phyloP scores from a whole-genome alignment of 2,888 invertebrate genomes.

The Rotaria macrura region DNA sequence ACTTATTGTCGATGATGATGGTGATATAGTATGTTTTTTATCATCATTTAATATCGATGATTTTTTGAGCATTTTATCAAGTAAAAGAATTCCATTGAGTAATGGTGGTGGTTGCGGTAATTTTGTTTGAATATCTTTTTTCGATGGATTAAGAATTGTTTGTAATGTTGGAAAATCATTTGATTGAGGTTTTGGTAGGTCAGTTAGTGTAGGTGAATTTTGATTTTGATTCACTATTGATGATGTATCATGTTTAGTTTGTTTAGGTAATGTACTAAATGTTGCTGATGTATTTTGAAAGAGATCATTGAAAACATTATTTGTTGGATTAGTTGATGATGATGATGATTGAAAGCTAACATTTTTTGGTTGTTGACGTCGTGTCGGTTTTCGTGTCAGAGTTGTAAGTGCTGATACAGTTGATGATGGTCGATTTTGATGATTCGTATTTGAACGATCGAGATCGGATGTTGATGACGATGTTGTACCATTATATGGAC shows the following conservation, averaged over 20 bases:
- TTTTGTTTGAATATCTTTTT: not conserved
- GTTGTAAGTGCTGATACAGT: not conserved
- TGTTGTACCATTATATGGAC: not conserved
- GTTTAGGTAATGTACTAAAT: constrained; percentile 21
- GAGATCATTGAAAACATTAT: not conserved
- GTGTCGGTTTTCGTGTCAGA: not conserved
- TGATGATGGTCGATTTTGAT: not conserved
- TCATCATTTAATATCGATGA: not conserved
- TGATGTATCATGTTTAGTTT: not conserved
- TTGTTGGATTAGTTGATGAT: not conserved
- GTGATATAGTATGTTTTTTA: not conserved
- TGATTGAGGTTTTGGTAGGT: not conserved
- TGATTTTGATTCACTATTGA: not conserved
- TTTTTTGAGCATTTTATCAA: not conserved
- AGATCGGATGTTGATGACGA: not conserved
- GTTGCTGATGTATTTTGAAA: not conserved
- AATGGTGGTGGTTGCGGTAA: not conserved
- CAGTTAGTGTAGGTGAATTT: not conserved
- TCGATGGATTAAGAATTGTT: not conserved
- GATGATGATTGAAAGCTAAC: not conserved
- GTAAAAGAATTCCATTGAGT: not conserved
- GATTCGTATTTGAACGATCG: not conserved
- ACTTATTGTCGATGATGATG: not conserved
- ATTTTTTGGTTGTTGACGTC: not conserved
- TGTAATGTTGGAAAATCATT: not conserved